phyloP scores from a whole-genome alignment of 92 coral and sea anemone genomes.

The Epizoanthus stellaris region DNA sequence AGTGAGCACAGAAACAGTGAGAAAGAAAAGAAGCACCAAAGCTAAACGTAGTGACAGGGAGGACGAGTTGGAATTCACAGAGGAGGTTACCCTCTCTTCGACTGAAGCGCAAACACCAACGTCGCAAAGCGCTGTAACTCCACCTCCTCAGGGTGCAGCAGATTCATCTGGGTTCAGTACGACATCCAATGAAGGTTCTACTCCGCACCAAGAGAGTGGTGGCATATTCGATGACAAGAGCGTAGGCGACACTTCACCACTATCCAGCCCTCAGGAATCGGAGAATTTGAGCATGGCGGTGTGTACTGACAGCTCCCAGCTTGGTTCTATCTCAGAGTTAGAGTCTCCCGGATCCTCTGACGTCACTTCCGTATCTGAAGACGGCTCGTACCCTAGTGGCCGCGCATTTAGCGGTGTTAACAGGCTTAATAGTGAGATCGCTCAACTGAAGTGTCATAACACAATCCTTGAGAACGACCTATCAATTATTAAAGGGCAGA shows the following conservation, averaged over 20 bases:
- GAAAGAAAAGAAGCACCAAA: neutral
- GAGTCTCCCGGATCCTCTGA: slow-evolving; percentile 67
- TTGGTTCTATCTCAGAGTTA: slow-evolving; percentile 22
- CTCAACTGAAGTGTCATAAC: slow-evolving; percentile 82
- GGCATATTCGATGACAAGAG: slow-evolving; percentile 22
- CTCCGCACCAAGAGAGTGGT: neutral
- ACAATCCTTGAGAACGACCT: slow-evolving; percentile 79
- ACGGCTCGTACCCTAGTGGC: slow-evolving; percentile 51
- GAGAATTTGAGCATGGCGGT: slow-evolving; percentile 24
- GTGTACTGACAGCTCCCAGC: slow-evolving; percentile 29
- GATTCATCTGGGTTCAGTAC: neutral
- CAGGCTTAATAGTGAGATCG: slow-evolving; percentile 81
- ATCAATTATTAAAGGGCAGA: slow-evolving; percentile 75
- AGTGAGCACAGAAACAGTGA: neutral
- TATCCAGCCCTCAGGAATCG: slow-evolving; percentile 14
- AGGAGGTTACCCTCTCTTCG: neutral
- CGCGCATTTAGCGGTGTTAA: slow-evolving; percentile 59
- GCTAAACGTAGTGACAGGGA: neutral
- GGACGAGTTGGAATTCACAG: neutral
- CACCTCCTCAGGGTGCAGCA: neutral
- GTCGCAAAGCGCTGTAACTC: neutral
- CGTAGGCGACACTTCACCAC: neutral
- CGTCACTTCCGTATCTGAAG: slow-evolving; percentile 71
- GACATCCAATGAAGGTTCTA: neutral
- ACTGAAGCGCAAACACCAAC: neutral